Evolutionary conservation across 1,140 invertebrate species (phyloP).

Genomic region (Camponotus floridanus): DNA sequence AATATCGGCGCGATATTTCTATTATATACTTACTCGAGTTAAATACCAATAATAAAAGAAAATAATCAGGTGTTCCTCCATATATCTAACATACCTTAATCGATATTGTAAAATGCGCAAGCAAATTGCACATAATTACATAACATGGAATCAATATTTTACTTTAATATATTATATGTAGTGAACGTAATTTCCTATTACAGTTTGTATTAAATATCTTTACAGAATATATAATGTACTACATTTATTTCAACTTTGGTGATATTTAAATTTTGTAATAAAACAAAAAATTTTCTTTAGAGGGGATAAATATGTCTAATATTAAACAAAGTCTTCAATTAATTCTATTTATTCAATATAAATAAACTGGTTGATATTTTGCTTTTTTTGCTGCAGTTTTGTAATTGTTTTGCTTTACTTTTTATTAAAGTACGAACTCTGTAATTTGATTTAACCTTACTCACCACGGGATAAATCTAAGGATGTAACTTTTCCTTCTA

Average conservation of each 20-base stretch:
- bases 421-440: neutral
- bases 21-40: neutral
- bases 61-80: neutral
- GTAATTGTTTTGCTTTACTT: no score
- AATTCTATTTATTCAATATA: neutral
- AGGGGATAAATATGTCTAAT: neutral
- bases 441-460: constrained; percentile 64
- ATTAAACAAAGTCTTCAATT: neutral
- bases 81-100: constrained; percentile 10
- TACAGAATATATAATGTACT: neutral
- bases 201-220: constrained; percentile 32
- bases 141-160: neutral
- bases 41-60: neutral
- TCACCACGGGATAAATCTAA: constrained; percentile 96
- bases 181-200: neutral
- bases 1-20: constrained; percentile 5
- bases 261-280: neutral
- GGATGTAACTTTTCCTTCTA: constrained; percentile 98
- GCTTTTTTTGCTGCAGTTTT: neutral
- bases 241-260: neutral
- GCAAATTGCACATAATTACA: neutral
- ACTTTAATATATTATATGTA: neutral
- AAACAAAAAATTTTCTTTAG: neutral
- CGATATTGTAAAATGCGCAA: constrained; percentile 11
- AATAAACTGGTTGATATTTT: no score